These are phyloP conservation scores for Ispidina picta DNA, from an alignment of 2,797 vertebrate genomes.

Conservation along the genomic window DNA sequence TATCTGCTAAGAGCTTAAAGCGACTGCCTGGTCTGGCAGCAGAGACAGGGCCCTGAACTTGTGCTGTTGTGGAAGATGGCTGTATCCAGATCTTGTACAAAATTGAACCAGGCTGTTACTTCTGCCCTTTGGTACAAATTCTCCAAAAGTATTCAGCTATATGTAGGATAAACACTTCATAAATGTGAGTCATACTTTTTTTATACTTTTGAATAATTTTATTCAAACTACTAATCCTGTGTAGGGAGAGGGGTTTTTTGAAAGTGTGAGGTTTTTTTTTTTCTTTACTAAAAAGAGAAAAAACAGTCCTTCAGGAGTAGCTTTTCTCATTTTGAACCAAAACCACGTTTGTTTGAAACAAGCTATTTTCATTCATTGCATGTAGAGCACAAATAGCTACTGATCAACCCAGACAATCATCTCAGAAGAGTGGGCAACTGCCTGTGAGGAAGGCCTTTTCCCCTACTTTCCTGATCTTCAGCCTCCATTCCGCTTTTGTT, in stretches of 20 bases:
- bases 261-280: background rate
- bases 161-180: background rate
- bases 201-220: background rate
- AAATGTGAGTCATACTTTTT: background rate
- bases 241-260: background rate
- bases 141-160: background rate
- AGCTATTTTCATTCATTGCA: background rate
- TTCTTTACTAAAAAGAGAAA: background rate
- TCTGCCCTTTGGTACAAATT: background rate
- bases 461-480: background rate
- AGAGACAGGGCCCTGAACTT: background rate
- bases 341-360: background rate
- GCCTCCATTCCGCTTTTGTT: background rate
- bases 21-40: background rate
- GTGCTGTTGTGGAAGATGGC: background rate
- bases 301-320: background rate
- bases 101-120: background rate
- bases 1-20: background rate
- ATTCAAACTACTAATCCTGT: background rate
- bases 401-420: rapidly evolving
- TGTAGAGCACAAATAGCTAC: background rate
- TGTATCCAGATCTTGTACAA: background rate
- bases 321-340: background rate
- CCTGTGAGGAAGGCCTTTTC: background rate
- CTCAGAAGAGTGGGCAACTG: background rate